Conservation (phyloP, 2,797 vertebrate species). For the Lemur catta region DNA sequence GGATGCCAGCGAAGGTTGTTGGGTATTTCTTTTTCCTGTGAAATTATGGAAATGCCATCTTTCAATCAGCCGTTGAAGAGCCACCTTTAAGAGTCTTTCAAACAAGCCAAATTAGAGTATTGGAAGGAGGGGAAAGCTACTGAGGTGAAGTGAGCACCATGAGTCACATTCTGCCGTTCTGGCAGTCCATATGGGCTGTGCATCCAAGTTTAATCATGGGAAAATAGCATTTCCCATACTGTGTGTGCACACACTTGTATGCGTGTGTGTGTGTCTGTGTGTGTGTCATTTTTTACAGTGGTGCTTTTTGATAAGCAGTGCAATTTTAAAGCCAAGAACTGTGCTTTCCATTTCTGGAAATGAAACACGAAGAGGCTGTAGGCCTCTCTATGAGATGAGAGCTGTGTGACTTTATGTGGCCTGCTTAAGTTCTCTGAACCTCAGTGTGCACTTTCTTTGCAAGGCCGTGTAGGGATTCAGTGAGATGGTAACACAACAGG, state of each 20-base stretch:
- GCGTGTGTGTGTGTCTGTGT: not conserved
- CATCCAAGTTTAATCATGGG: not conserved
- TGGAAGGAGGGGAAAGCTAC: not conserved
- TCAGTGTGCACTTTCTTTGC: not conserved
- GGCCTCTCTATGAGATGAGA: not conserved
- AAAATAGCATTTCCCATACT: not conserved
- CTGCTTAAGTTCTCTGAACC: not conserved
- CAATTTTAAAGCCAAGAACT: not conserved
- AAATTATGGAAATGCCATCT: not conserved
- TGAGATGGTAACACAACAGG: not conserved
- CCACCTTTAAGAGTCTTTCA: not conserved
- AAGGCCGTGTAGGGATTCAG: not conserved
- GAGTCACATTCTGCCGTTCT: not conserved
- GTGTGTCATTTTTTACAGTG: not conserved
- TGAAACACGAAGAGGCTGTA: not conserved
- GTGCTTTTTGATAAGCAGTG: not conserved
- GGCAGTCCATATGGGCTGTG: not conserved
- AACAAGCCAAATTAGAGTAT: not conserved
- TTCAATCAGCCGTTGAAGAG: not conserved
- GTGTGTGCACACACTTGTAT: not conserved
- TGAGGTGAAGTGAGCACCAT: not conserved
- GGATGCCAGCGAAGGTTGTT: not conserved
- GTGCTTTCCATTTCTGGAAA: conserved; percentile 14
- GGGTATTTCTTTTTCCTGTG: not conserved
- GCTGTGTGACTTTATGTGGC: not conserved